Base-by-base conservation (phyloP, 2,797 vertebrate species). In the Cichlasoma orientale region DNA sequence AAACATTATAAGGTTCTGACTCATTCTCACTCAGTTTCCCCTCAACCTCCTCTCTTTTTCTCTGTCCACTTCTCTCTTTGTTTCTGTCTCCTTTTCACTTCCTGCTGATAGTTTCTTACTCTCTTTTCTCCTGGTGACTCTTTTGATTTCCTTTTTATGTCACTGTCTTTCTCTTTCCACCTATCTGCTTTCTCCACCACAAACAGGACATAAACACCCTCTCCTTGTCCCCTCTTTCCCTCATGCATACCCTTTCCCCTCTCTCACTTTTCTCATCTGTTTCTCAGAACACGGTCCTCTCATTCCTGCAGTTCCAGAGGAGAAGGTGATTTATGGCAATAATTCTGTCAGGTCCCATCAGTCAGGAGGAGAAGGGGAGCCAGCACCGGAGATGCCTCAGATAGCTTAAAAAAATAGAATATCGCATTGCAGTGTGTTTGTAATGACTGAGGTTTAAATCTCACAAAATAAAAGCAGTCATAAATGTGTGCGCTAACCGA, bases 1-100 rank as follows among this genome's bases (percentile, higher is more conserved):
- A 82, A 23, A 50, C 74, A 23, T 76, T 86, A 21, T 44, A 72
- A 79, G 21, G 75, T 82, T 90, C 80, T 95, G 95, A 95, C 86
- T 95, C 93, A 94, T 85, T 91, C 88, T 86, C 75, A 18, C 84
- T 80, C 78, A 1, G 55, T 76, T 78, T 75, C 82, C 84, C 81
- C 50, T 88, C 82, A 81, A 66, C 73, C 84, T 78, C 82, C 38
- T 79, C 33, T 80, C 23, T 27, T 33, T 78, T 50, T 82, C 72
- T 71, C 66, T 47, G 56, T 82, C 77, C 58, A 72, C 75, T 50
- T 79, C 78, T 72, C 74, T 56, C 63, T 76, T 71, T 72, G 33
- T 68, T 44, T 68, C 47, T 33, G 7, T 61, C 12, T 59, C 61
- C 78, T 61, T 18, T 55, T 82, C 52, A 12, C 36, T 70, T 69